These are phyloP conservation scores for Sitobion miscanthi DNA, from an alignment of 1,140 invertebrate species.

Conservation along the genomic window DNA sequence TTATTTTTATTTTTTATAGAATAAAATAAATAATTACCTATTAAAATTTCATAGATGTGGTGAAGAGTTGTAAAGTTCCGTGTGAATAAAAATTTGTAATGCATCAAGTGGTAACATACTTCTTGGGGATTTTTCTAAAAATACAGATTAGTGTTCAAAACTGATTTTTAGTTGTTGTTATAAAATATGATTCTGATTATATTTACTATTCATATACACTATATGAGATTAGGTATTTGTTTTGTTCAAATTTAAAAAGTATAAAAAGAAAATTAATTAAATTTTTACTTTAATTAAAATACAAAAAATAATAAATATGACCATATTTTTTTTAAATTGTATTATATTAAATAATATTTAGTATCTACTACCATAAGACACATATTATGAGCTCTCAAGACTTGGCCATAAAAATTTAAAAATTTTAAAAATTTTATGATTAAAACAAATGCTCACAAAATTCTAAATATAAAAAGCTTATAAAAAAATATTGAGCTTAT, in stretches of 20 bases:
- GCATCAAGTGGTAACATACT: conserved; percentile 45
- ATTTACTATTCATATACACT: neutral
- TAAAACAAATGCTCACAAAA: too few relatives aligned
- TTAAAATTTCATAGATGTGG: conserved; percentile 16
- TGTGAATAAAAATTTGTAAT: conserved; percentile 37
- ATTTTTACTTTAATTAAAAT: neutral
- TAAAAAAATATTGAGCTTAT: too few relatives aligned
- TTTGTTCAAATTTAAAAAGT: neutral
- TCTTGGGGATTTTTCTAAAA: conserved; percentile 39
- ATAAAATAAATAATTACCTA: neutral
- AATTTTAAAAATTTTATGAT: too few relatives aligned
- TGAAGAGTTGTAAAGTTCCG: neutral
- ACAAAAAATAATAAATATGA: conserved; percentile 3
- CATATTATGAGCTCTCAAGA: neutral
- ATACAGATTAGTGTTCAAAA: neutral
- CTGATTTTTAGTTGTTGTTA: neutral
- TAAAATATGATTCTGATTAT: neutral
- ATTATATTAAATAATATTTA: neutral
- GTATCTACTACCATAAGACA: neutral
- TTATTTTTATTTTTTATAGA: too few relatives aligned
- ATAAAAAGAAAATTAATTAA: neutral
- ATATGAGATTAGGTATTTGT: neutral
- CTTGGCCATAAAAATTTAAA: too few relatives aligned
- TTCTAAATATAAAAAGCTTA: too few relatives aligned
- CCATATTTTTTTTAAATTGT: neutral